A percentile compares a stretch with the other conserved stretches of the same genome.
phyloP scores from a whole-genome alignment of 2,888 invertebrate species.

The Pterobdella sp. region DNA sequence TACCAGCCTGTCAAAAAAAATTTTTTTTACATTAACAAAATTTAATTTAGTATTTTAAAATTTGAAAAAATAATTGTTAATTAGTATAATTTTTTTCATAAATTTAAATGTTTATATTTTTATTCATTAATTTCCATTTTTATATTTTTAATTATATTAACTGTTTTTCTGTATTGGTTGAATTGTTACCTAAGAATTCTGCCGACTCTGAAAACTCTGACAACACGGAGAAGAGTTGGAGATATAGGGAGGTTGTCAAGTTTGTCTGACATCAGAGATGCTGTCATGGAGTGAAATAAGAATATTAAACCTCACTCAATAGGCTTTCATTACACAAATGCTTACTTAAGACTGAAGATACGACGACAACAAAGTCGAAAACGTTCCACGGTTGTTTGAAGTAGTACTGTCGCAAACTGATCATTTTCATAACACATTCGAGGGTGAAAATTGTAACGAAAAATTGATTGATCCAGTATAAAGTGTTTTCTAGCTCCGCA shows the following conservation, averaged over 20 bases:
- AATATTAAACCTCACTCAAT: no score
- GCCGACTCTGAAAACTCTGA: constrained; percentile 95
- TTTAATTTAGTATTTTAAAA: no score
- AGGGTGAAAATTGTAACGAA: constrained; percentile 97
- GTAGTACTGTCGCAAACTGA: constrained; percentile 93
- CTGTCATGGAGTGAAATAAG: background rate
- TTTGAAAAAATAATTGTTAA: no score
- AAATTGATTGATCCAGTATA: constrained; percentile 89
- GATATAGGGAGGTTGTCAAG: constrained; percentile 60
- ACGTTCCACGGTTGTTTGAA: constrained; percentile 99
- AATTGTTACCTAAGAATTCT: constrained; percentile 67
- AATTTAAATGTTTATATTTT: no score
- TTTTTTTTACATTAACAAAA: no score
- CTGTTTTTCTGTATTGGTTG: no score
- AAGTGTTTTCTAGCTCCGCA: constrained; percentile 55
- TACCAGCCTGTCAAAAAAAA: no score
- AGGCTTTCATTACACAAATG: no score
- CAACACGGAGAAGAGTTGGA: constrained; percentile 91
- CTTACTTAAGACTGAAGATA: constrained; percentile 91
- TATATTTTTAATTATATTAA: no score
- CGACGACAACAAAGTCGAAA: constrained; percentile 97
- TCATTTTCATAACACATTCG: constrained; percentile 95
- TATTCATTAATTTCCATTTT: no score
- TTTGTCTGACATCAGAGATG: constrained; percentile 10
- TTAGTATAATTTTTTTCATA: no score